Evolutionary conservation across 2,113 vertebrate genomes (phyloP), one percentile per base, ranked within the genome.

Genomic region (Psephotus haematonotus): DNA sequence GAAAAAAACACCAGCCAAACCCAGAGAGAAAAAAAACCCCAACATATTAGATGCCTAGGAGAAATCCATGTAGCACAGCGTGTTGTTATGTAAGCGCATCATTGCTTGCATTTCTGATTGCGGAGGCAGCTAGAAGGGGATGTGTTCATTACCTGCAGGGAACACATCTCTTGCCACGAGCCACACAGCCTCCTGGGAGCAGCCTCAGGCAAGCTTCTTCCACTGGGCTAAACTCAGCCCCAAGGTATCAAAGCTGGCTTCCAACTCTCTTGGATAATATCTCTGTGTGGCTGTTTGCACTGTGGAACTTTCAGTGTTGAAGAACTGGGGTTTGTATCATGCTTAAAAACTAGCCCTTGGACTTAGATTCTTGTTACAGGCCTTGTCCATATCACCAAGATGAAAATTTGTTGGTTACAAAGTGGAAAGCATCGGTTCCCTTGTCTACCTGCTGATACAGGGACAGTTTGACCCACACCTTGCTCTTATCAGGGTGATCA

Each of bases 131-230:
- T 77, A 63, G n/a, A 49, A 49, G 28, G 9, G 49, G 8, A 49
- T 3, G 11, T 13, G 29, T 39, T 7, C 1, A 0, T 89, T 49
- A 20, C 41, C 46, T 33, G 12, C 31, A 59, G 44, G 41, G 77
- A 81, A 3, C 31, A 28, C 5, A 29, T 35, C 24, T 8, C 31
- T 82, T 8, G 3, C 60, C 28, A 7, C 0, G 0, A 88, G 28
- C n/a, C 43, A 20, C 12, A 2, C 0, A 6, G 24, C 46, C 8
- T 1, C 37, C 28, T 27, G 25, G 52, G 20, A 65, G 25, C 8
- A 60, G 70, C 20, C 23, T 2, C 46, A 33, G 79, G 50, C 27
- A 50, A 78, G 11, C 29, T 78, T 41, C 33, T 82, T 82, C 60
- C 29, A 2, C 27, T 50, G 18, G 60, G 28, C 25, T 70, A 8